Evolutionary conservation across 2,888 invertebrate genomes (phyloP).

Genomic region (Hypsopygia costalis): DNA sequence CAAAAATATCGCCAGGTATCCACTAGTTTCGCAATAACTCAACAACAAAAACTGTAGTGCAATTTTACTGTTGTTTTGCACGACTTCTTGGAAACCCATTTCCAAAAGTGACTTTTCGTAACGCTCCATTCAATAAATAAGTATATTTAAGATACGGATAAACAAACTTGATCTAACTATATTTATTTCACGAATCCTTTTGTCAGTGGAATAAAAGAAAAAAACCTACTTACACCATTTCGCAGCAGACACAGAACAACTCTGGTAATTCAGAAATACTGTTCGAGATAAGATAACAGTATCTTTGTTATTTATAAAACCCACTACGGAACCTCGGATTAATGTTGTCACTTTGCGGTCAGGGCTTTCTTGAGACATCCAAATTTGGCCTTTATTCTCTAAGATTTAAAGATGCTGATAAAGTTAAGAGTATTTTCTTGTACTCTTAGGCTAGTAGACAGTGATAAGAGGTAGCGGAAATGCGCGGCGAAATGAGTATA

Average conservation of each 20-base stretch:
- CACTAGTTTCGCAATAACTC: no score
- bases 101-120: no score
- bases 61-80: no score
- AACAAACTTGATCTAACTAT: no score
- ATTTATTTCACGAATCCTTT: no score
- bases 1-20: no score
- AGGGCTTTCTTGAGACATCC: not conserved
- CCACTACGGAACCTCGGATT: constrained; percentile 5
- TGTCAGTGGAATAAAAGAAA: not conserved
- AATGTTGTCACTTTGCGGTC: constrained; percentile 7
- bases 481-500: no score
- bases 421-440: not conserved
- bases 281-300: constrained; percentile 17
- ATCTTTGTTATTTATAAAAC: constrained; percentile 19
- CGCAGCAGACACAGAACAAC: not conserved
- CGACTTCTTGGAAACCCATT: no score
- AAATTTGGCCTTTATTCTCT: not conserved
- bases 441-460: not conserved
- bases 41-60: no score
- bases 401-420: not conserved
- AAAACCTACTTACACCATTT: not conserved
- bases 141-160: no score
- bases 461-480: not conserved
- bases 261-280: constrained; percentile 15
- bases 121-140: no score